A percentile compares a stretch with the other conserved stretches of the same genome.
Evolutionary conservation across 1,140 invertebrate species (phyloP).

Genomic region (Sinella curviseta): DNA sequence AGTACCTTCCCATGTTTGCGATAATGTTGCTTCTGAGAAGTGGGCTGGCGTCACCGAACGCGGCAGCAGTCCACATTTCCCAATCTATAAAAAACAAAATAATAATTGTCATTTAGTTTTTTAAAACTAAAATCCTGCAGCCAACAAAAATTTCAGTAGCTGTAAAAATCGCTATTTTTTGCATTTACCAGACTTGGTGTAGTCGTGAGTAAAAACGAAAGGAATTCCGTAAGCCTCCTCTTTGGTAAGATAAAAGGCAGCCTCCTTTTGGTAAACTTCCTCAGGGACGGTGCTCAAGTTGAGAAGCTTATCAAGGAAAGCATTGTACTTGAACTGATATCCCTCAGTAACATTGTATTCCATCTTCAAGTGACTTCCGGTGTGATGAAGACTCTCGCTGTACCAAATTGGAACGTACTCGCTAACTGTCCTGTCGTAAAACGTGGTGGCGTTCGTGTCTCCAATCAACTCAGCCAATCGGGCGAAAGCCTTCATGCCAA

Average conservation of each 20-base stretch:
- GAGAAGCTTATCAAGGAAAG: slow-evolving; percentile 42
- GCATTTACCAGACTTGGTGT: slow-evolving; percentile 43
- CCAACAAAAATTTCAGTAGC: background rate
- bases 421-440: slow-evolving; percentile 28
- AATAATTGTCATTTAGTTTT: background rate
- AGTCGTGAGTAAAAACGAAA: slow-evolving; percentile 37
- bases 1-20: slow-evolving; percentile 4
- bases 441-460: background rate
- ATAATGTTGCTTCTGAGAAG: slow-evolving; percentile 24
- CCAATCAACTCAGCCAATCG: slow-evolving; percentile 29
- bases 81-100: slow-evolving; percentile 36
- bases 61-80: slow-evolving; percentile 47
- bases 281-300: slow-evolving; percentile 32
- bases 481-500: slow-evolving; percentile 40
- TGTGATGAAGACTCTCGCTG: slow-evolving; percentile 32
- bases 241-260: slow-evolving; percentile 36
- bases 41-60: slow-evolving; percentile 38
- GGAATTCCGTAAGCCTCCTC: slow-evolving; percentile 44
- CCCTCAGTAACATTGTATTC: slow-evolving; percentile 45
- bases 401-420: slow-evolving; percentile 31
- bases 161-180: background rate
- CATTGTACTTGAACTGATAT: slow-evolving; percentile 47
- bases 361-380: slow-evolving; percentile 41
- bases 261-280: slow-evolving; percentile 39
- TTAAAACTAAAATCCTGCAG: background rate